Evolutionary conservation across 2,113 vertebrate species (phyloP), one percentile per base, ranked within the genome.

Genomic region (Petaurus breviceps): DNA sequence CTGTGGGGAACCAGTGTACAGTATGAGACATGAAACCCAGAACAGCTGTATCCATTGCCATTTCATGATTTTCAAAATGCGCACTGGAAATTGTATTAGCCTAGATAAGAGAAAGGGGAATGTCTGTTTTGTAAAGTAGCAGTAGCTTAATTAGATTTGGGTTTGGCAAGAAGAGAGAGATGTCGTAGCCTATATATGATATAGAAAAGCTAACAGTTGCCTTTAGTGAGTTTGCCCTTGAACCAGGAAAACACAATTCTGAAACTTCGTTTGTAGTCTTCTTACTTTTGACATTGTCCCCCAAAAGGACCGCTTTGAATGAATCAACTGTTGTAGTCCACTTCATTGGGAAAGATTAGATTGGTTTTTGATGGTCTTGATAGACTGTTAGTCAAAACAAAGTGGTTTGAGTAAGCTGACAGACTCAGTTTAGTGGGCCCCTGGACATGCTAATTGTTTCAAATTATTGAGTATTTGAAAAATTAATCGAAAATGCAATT

Each of bases 91-190:
- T 97, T 97, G 3, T 96, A 97, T 97, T 97, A 98, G 90, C 93
- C 94, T 97, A 98, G 96, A 97, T 98, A 98, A 98, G 95, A 94
- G 97, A 98, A 98, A 97, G 90, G 97, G 84, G 93, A 94, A 91
- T 97, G 95, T 97, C 95, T 98, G 96, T 96, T 97, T 43, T 97
- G 97, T 97, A 95, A 98, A 97, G 97, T 94, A 97, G 94, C 50
- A 95, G 25, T 93, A 97, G 92, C 96, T 77, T 98, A 96, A 97
- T 94, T 94, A 92, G 92, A 98, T 97, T 97, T 98, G 93, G 90
- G 93, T 96, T 96, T 53, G 89, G 96, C 95, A 95, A 97, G 96
- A 94, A 96, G 53, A 94, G 54, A 5, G 52, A 46, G 92, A 90
- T 94, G 93, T 53, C 96, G 46, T 92, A 57, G 43, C 90, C 93